These are phyloP conservation scores for Margaritifera margaritifera DNA, from an alignment of 2,888 invertebrate species.

Conservation along the genomic window DNA sequence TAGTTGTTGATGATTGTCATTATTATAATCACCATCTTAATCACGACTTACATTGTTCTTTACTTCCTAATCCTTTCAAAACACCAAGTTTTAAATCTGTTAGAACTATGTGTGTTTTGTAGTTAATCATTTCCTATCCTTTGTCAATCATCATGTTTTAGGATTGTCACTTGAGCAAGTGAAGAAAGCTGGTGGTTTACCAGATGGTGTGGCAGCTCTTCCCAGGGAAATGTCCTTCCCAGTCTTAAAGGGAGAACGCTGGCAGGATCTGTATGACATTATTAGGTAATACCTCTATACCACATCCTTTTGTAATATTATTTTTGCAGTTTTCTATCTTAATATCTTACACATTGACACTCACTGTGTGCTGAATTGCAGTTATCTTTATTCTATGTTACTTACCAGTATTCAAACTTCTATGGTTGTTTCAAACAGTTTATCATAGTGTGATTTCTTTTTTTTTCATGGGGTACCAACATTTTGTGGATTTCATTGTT, in stretches of 20 bases:
- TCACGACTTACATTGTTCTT: not conserved
- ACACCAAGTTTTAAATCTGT: not conserved
- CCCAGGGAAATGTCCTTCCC: constrained; percentile 71
- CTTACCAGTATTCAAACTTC: too few relatives aligned
- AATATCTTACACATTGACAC: too few relatives aligned
- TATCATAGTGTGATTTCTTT: too few relatives aligned
- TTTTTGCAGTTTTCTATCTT: too few relatives aligned
- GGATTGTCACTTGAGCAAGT: constrained; percentile 68
- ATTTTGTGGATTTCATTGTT: too few relatives aligned
- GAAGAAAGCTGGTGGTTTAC: constrained; percentile 60
- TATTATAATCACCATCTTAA: too few relatives aligned
- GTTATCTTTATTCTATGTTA: too few relatives aligned
- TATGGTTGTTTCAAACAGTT: too few relatives aligned
- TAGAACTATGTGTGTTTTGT: not conserved
- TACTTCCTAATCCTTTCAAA: not conserved
- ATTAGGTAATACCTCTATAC: constrained; percentile 51
- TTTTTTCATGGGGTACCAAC: too few relatives aligned
- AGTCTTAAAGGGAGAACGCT: constrained; percentile 63
- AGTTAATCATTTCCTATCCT: not conserved
- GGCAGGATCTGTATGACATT: constrained; percentile 71
- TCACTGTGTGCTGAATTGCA: too few relatives aligned
- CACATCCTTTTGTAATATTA: too few relatives aligned
- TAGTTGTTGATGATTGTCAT: too few relatives aligned
- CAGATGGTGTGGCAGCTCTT: constrained; percentile 63
- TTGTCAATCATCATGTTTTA: constrained; percentile 22